phyloP scores from a whole-genome alignment of 2,888 invertebrate species.

The Andrena chrysosceles region DNA sequence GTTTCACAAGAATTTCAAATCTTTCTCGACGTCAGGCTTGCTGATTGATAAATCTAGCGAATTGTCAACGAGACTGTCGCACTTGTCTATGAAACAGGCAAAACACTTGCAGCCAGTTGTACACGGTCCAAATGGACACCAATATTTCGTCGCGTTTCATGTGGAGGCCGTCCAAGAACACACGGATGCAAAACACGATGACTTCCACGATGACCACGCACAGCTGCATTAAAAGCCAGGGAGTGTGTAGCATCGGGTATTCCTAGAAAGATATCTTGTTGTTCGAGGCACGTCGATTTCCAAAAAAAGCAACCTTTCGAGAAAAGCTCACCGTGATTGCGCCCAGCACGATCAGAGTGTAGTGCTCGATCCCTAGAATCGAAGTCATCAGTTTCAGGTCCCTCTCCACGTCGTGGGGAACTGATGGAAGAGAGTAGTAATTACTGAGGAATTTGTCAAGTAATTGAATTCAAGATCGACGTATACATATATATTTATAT shows the following conservation, averaged over 20 bases:
- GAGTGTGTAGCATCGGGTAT: conserved; percentile 81
- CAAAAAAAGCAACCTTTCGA: background rate
- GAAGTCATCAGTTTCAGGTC: conserved; percentile 83
- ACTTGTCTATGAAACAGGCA: conserved; percentile 80
- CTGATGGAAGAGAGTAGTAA: conserved; percentile 57
- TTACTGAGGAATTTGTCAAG: background rate
- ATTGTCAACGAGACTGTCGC: conserved; percentile 50
- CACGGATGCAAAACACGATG: conserved; percentile 78
- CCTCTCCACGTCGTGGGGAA: conserved; percentile 78
- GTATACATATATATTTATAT: too few relatives aligned
- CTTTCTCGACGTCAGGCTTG: background rate
- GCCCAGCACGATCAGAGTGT: conserved; percentile 81
- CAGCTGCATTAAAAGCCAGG: conserved; percentile 83
- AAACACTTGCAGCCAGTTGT: conserved; percentile 84
- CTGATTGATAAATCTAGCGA: background rate
- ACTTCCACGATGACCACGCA: conserved; percentile 82
- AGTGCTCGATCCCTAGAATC: conserved; percentile 83
- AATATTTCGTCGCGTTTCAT: conserved; percentile 80
- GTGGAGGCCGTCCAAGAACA: conserved; percentile 81
- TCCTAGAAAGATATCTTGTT: conserved; percentile 71
- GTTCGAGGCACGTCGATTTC: background rate
- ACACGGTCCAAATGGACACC: conserved; percentile 76
- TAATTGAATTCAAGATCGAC: background rate
- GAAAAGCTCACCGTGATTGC: conserved; percentile 78
- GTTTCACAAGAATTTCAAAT: conserved; percentile 29